Percentiles rank a stretch among this genome's conserved stretches.
Conservation (phyloP, 2,113 vertebrate species). For the Microcebus lehilahytsara region DNA sequence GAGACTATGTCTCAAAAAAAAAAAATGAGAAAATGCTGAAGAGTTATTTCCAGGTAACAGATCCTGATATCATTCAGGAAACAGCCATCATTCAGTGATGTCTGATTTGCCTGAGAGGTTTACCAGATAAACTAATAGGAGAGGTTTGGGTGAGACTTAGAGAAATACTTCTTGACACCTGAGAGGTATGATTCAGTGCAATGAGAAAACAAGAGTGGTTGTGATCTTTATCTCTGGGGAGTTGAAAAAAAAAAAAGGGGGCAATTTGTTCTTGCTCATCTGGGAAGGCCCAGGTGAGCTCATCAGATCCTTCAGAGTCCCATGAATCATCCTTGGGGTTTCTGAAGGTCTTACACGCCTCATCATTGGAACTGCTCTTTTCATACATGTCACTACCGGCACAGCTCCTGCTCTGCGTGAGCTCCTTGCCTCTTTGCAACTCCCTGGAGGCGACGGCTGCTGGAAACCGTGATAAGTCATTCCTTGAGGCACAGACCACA, state of each 20-base stretch:
- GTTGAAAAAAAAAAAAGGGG: not conserved
- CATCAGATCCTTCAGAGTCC: not conserved
- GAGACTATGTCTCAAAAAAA: too few species aligned
- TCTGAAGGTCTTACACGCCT: not conserved
- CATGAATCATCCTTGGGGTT: not conserved
- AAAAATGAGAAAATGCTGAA: conserved; percentile 4
- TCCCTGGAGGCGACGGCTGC: not conserved
- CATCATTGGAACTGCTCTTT: not conserved
- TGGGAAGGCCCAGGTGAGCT: not conserved
- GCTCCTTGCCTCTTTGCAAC: not conserved
- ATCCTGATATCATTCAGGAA: not conserved
- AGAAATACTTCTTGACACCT: not conserved
- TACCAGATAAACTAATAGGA: not conserved
- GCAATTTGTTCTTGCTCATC: not conserved
- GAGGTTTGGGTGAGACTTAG: not conserved
- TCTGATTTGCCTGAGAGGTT: not conserved
- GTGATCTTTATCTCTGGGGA: not conserved
- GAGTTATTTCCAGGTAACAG: not conserved
- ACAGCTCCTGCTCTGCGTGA: accelerated
- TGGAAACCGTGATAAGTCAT: not conserved
- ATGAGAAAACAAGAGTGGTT: not conserved
- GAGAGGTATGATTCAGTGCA: not conserved
- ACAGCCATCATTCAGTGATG: not conserved
- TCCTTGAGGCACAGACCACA: not conserved
- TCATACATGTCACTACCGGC: not conserved